Evolutionary conservation across 2,113 vertebrate species (phyloP).

Genomic region (Dipodomys ordii): DNA sequence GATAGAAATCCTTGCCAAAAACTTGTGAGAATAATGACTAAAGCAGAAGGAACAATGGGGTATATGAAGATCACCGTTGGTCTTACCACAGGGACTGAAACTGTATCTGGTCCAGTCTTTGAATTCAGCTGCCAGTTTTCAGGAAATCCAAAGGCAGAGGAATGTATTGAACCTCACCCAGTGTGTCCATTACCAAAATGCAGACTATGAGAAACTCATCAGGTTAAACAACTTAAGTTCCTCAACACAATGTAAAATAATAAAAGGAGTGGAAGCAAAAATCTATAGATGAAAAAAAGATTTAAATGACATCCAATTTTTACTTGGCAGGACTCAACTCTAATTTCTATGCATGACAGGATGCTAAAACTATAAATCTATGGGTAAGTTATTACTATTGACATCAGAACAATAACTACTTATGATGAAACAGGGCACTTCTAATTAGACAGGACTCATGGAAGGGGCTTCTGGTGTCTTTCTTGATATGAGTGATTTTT

Average conservation of each 20-base stretch:
- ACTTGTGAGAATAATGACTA: conserved; percentile 32
- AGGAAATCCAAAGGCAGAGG: conserved; percentile 51
- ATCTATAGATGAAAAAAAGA: not conserved
- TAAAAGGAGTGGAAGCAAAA: not conserved
- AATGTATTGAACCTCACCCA: not conserved
- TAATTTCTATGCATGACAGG: not conserved
- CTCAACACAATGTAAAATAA: not conserved
- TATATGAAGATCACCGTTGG: conserved; percentile 7
- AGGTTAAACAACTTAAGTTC: not conserved
- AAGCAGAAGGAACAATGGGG: not conserved
- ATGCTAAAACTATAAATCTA: not conserved
- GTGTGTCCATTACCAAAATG: not conserved
- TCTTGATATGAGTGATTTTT: not conserved
- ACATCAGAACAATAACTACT: not conserved
- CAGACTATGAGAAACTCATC: not conserved
- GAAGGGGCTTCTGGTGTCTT: not conserved
- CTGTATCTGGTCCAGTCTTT: conserved; percentile 45
- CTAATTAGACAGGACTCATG: not conserved
- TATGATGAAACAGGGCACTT: not conserved
- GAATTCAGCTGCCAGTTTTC: conserved; percentile 21
- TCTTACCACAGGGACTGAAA: conserved; percentile 7
- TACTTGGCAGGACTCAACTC: not conserved
- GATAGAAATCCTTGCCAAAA: conserved; percentile 15
- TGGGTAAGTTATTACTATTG: not conserved
- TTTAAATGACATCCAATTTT: not conserved